These are phyloP conservation scores for Teleogryllus oceanicus DNA, from an alignment of 2,888 invertebrate species.

Conservation along the genomic window DNA sequence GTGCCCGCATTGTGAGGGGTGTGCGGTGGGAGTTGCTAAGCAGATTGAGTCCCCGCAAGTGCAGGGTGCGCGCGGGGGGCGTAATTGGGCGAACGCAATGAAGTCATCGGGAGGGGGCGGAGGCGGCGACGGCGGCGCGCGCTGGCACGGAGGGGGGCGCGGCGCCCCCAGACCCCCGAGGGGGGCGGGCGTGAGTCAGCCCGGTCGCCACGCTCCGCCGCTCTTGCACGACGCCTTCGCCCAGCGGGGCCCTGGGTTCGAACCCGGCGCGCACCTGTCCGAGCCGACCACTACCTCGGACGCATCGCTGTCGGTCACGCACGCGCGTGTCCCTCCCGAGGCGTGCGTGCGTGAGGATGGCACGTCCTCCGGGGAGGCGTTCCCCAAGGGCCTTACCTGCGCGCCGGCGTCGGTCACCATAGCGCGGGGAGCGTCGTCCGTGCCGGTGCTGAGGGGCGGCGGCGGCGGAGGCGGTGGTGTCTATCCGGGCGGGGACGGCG, in stretches of 20 bases:
- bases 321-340: background rate
- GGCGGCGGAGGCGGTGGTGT: background rate
- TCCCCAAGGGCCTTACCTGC: slow-evolving; percentile 3
- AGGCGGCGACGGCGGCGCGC: background rate
- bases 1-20: no score
- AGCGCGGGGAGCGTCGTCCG: background rate
- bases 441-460: background rate
- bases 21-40: no score
- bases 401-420: slow-evolving; percentile 18
- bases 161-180: background rate
- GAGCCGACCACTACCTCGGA: no score
- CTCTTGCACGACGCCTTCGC: background rate
- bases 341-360: background rate
- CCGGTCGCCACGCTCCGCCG: background rate
- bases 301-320: no score
- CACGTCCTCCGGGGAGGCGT: background rate
- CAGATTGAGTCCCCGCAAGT: no score
- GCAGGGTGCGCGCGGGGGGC: background rate
- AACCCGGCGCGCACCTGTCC: background rate
- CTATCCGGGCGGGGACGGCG: background rate
- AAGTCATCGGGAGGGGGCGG: background rate
- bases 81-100: background rate
- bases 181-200: background rate
- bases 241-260: background rate
- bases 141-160: background rate